Evolutionary conservation across 64 coral and sea anemone genomes (phyloP).

Genomic region (Catalaphyllia jardinei): DNA sequence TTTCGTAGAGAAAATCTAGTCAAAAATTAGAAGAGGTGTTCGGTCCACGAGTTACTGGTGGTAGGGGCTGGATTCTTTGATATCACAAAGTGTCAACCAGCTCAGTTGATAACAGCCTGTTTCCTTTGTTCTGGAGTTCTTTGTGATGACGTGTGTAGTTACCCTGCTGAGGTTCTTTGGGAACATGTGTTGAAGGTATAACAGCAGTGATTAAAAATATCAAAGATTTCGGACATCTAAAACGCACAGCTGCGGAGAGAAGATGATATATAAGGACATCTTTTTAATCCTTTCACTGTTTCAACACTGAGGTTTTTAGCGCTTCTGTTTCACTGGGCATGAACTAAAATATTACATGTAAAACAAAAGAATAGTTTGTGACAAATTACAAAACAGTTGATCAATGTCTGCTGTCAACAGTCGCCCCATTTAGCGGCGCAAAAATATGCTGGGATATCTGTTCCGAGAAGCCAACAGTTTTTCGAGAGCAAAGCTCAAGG

Average conservation of each 20-base stretch:
- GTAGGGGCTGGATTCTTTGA: not conserved
- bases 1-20: not conserved
- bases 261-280: not conserved
- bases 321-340: no score
- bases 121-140: not conserved
- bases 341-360: no score
- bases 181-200: not conserved
- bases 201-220: not conserved
- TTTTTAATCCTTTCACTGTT: no score
- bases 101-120: not conserved
- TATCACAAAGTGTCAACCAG: not conserved
- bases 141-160: not conserved
- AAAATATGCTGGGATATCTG: no score
- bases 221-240: constrained; percentile 42
- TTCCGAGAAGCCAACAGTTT: no score
- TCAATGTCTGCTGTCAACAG: no score
- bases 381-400: no score
- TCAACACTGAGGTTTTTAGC: no score
- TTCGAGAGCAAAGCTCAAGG: no score
- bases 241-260: constrained; percentile 37
- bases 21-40: no score
- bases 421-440: no score
- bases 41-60: not conserved
- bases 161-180: not conserved
- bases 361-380: no score